Base-by-base conservation (phyloP, 2,113 vertebrate genomes). In the Aleadryas rufinucha region DNA sequence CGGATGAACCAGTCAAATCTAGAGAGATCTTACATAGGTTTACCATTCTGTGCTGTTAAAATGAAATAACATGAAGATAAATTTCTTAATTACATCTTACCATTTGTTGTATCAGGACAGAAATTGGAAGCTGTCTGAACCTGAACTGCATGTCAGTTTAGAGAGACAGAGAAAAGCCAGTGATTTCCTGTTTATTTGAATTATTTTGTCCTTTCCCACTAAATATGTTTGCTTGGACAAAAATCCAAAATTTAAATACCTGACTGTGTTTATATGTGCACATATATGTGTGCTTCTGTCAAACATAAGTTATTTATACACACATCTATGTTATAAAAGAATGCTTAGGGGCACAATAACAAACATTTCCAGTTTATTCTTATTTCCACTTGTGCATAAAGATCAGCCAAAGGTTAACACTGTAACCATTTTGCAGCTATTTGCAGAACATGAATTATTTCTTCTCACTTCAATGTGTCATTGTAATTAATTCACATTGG, bases 401-500 rank as follows among this genome's bases (percentile, higher is more conserved):
- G 35, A 90, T 94, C 71, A 94, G 65, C n/a, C 45, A 82, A 87
- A 81, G 53, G 83, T 84, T 85, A 85, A 61, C 41, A 80, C 50
- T 90, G 33, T 42, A 54, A 60, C 37, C 74, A 33, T 84, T 90
- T 76, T 94, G 89, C 61, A 87, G 42, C 76, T 94, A 74, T 89
- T 92, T 90, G 74, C 56, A 84, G 93, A 86, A 84, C 65, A 85
- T 27, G 7, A 74, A 82, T 90, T 89, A 75, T 76, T 92, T 92
- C 69, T 77, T 76, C 31, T 76, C 80, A 92, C 65, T 97, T 97
- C 91, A 90, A 8, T 95, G 76, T 95, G 35, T 47, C 65, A 42
- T 71, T 92, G 53, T 71, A 86, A 94, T 93, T 83, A 95, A 95
- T 59, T 90, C 75, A 80, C 52, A 44, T 21, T 19, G 42, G 80